Evolutionary conservation across 1,140 invertebrate species (phyloP), one percentile per base, ranked within the genome.

Genomic region (Drosophila elegans): DNA sequence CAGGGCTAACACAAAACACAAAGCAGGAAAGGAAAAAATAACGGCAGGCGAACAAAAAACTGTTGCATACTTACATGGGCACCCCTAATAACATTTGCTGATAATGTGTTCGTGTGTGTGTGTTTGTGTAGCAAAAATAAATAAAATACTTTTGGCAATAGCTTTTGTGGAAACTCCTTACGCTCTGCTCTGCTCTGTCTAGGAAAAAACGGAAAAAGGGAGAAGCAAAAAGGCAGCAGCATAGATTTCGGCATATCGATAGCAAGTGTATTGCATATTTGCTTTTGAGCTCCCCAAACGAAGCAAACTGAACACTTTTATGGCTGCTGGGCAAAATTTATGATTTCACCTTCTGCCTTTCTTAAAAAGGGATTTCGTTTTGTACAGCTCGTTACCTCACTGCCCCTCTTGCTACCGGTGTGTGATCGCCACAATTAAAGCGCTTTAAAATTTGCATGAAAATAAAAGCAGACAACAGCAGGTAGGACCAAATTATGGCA

Each of bases 301-400:
- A 52, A 53, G 59, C 59, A 48, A 66, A 42, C 56, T 41, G 54
- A 67, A 63, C 74, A 78, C 82, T 85, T 88, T 89, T 88, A 88
- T 88, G 84, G 80, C 84, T 88, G 68, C 80, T 84, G 80, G 83
- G 68, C 84, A 80, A 89, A 84, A 88, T 89, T 89, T 88, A 88
- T 88, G 83, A 83, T 83, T 88, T 83, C 84, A 52, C 71, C 81
- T 73, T 76, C 79, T 83, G 54, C 56, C 75, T 82, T 84, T 86
- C 82, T 84, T 78, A 73, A 75, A 74, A 88, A 88, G 82, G 84
- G 84, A 88, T 89, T 86, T 88, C 52, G 63, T 80, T 74, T 78
- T 82, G 74, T 78, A 61, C 62, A 63, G 46, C 74, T 80, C 66
- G 78, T 73, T 81, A 80, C 78, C 71, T 75, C 72, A 45, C 16